Base-by-base conservation (phyloP, 2,797 vertebrate species). In the Chiroxiphia lanceolata region DNA sequence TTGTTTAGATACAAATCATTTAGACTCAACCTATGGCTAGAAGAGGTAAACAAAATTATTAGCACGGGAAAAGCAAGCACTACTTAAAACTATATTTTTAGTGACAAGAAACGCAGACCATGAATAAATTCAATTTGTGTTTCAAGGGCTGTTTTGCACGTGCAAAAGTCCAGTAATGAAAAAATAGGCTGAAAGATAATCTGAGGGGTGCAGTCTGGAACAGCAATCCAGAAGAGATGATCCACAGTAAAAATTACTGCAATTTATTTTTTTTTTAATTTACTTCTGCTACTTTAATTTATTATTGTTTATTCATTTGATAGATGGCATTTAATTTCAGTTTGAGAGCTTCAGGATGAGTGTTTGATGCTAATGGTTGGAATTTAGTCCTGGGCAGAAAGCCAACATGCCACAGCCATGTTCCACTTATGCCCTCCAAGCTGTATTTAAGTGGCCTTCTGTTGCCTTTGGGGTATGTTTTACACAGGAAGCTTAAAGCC, bases 241-340 rank as follows among this genome's bases (percentile, higher is more conserved):
- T 81, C 56, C 51, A n/a, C 38, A 4, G 56, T 65, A 87, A 68
- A 87, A 95, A 93, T 91, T 71, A 85, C 71, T 71, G 50, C 11
- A 17, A 48, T 93, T 90, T 64, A 22, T 71, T 83, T 94, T 78
- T 83, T 94, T 90, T 93, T 83, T 56, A 64, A 93, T 92, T 95
- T 91, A 75, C 61, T 94, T 50, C 22, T 65, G 82, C 57, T 81
- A n/a, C 82, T 94, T 78, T 90, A 77, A 81, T 87, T 90, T 91
- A 81, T 96, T 92, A 93, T 85, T 97, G 91, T 94, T 96, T 97
- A 86, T 96, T 93, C 69, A 57, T 92, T 93, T 87, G 84, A 89
- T 91, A 89, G 84, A 91, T 96, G 48, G 42, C 68, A 48, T 95
- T 94, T 96, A 95, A 96, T 97, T 96, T 93, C 57, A 61, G 57